Percentiles rank a stretch among this genome's conserved stretches.
phyloP scores from a whole-genome alignment of 1,140 invertebrate genomes.

The Thaumetopoea pityocampa region DNA sequence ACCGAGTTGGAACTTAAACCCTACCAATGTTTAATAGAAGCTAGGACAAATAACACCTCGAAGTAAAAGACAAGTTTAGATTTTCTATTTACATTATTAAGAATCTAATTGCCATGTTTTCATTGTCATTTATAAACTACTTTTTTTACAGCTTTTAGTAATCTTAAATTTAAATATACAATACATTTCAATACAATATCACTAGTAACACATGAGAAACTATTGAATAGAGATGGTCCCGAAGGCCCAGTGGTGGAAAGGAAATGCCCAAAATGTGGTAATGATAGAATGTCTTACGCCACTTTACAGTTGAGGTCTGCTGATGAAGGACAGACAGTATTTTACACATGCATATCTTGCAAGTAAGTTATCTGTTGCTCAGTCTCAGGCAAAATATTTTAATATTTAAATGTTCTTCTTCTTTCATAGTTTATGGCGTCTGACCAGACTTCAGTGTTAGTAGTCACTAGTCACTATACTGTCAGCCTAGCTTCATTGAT shows the following conservation, averaged over 20 bases:
- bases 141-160: constrained; percentile 78
- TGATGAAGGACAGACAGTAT: constrained; percentile 99
- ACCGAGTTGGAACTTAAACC: too few relatives aligned
- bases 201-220: constrained; percentile 42
- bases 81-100: too few relatives aligned
- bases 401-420: constrained; percentile 1
- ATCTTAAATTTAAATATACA: constrained; percentile 80
- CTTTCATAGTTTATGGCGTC: not conserved
- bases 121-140: too few relatives aligned
- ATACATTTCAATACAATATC: constrained; percentile 81
- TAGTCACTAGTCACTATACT: too few relatives aligned
- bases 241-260: constrained; percentile 91
- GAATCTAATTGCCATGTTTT: too few relatives aligned
- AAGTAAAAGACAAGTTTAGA: too few relatives aligned
- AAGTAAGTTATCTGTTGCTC: constrained; percentile 85
- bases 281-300: constrained; percentile 95
- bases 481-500: too few relatives aligned
- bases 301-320: constrained; percentile 96
- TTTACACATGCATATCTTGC: constrained; percentile 97
- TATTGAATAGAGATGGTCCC: constrained; percentile 63
- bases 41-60: too few relatives aligned
- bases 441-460: too few relatives aligned
- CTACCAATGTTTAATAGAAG: too few relatives aligned
- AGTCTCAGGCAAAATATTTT: too few relatives aligned
- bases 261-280: constrained; percentile 91